These are phyloP conservation scores for Eupsilia transversa DNA, from an alignment of 2,888 invertebrate species.

Conservation along the genomic window DNA sequence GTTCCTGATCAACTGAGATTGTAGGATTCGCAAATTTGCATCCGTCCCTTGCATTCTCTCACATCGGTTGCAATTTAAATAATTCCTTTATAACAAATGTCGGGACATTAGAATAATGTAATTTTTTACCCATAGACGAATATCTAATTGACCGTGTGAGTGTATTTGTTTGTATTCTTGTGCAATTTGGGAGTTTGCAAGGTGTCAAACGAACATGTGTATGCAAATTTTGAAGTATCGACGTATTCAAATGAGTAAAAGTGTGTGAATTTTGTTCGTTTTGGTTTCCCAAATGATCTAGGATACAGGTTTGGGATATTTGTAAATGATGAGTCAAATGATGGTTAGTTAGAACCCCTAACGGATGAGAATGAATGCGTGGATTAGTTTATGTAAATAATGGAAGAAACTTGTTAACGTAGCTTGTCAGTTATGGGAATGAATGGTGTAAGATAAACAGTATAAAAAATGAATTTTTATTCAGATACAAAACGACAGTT, in stretches of 20 bases:
- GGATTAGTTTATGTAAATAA: constrained; percentile 62
- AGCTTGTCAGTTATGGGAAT: constrained; percentile 34
- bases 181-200: constrained; percentile 64
- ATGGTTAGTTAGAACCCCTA: constrained; percentile 60
- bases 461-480: not conserved
- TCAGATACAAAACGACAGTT: constrained; percentile 3
- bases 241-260: constrained; percentile 81
- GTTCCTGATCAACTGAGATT: constrained; percentile 84
- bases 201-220: constrained; percentile 66
- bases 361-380: constrained; percentile 60
- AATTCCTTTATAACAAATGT: constrained; percentile 86
- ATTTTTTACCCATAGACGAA: constrained; percentile 78
- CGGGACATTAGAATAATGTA: constrained; percentile 78
- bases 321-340: constrained; percentile 50
- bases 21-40: constrained; percentile 83
- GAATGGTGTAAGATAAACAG: constrained; percentile 7
- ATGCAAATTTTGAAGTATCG: constrained; percentile 78
- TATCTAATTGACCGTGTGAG: constrained; percentile 86
- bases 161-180: constrained; percentile 70
- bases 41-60: constrained; percentile 75
- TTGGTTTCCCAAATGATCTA: constrained; percentile 77
- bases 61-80: constrained; percentile 84
- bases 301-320: constrained; percentile 63
- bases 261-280: constrained; percentile 80
- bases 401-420: constrained; percentile 46